Evolutionary conservation across 1,140 invertebrate genomes (phyloP).

Genomic region (Contarinia nasturtii): DNA sequence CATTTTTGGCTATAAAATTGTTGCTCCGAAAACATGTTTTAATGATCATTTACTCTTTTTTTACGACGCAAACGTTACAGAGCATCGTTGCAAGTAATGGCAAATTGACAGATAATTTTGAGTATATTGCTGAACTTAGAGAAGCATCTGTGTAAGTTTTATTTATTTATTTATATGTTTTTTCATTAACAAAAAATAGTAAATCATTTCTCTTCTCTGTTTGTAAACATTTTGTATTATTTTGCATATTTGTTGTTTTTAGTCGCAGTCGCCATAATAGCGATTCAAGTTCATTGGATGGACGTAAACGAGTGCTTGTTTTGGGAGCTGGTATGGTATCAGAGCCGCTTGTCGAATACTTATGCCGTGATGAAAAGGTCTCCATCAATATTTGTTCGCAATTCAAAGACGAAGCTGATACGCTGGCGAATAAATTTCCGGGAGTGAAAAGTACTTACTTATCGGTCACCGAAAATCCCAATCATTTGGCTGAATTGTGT

Average conservation of each 20-base stretch:
- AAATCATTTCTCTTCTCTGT: constrained; percentile 2
- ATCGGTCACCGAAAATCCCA: constrained; percentile 52
- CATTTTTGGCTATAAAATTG: no score
- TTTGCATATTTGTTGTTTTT: constrained; percentile 1
- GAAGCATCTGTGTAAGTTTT: constrained; percentile 27
- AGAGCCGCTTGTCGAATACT: constrained; percentile 82
- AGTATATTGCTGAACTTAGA: constrained; percentile 87
- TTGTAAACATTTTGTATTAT: not conserved
- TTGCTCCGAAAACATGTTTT: no score
- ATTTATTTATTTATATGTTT: no score
- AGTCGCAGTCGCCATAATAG: constrained; percentile 36
- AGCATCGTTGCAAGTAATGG: constrained; percentile 95
- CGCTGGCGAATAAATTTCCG: constrained; percentile 49
- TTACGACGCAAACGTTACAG: constrained; percentile 24
- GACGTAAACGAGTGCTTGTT: constrained; percentile 53
- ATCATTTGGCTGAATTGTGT: constrained; percentile 52
- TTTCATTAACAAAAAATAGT: no score
- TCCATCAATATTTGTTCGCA: constrained; percentile 72
- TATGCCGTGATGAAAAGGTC: constrained; percentile 62
- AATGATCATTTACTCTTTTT: not conserved
- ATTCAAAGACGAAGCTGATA: constrained; percentile 73
- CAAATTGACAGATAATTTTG: constrained; percentile 72
- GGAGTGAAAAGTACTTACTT: constrained; percentile 68
- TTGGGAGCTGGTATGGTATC: constrained; percentile 92
- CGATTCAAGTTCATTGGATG: constrained; percentile 21